phyloP scores from a whole-genome alignment of 2,888 invertebrate species.

The Trilocha varians region DNA sequence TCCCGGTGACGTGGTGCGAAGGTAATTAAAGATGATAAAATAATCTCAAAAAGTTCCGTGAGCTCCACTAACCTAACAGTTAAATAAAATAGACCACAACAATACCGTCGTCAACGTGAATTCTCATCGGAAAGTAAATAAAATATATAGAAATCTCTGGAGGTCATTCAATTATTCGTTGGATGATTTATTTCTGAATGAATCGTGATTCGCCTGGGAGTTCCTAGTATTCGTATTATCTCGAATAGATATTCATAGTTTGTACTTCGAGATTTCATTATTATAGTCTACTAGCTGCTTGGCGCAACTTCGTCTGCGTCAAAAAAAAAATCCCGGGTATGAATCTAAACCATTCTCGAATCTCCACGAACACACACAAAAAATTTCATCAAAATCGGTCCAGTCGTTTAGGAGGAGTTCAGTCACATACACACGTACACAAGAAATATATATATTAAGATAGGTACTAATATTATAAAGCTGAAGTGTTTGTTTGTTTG shows the following conservation, averaged over 20 bases:
- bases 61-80: not conserved
- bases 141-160: not conserved
- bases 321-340: no score
- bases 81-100: not conserved
- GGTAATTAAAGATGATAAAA: no score
- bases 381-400: no score
- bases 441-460: no score
- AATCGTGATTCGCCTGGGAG: not conserved
- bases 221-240: not conserved
- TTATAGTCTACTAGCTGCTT: not conserved
- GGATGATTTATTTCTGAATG: not conserved
- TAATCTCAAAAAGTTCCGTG: no score
- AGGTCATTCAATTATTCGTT: not conserved
- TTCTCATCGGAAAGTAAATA: not conserved
- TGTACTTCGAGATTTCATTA: not conserved
- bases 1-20: no score
- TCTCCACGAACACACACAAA: no score
- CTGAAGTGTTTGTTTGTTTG: no score
- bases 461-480: no score
- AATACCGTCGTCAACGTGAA: not conserved
- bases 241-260: not conserved
- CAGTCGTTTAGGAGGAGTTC: no score
- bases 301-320: not conserved
- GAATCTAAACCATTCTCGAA: no score
- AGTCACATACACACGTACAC: no score